phyloP scores from a whole-genome alignment of 92 coral and sea anemone genomes.

The Desmophyllum pertusum region DNA sequence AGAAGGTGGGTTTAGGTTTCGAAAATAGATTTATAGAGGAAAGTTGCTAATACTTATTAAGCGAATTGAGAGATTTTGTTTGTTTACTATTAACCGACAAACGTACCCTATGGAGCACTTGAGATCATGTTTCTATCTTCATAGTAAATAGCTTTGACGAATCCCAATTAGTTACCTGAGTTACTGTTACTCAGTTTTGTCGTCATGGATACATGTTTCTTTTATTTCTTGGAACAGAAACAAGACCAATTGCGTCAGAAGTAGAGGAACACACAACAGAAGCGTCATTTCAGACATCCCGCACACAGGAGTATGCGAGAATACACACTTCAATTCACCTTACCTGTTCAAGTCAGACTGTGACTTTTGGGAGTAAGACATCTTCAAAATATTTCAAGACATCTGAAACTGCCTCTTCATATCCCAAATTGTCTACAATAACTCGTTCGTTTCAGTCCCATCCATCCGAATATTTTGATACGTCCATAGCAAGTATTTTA shows the following conservation, averaged over 20 bases:
- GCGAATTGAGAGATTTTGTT: neutral
- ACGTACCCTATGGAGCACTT: too few relatives aligned
- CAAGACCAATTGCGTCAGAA: neutral
- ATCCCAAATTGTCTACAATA: neutral
- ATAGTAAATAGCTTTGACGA: too few relatives aligned
- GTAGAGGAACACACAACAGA: neutral
- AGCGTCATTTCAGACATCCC: neutral
- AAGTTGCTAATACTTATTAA: neutral
- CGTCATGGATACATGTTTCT: neutral
- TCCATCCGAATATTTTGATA: neutral
- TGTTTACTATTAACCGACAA: neutral
- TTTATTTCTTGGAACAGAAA: conserved; percentile 5
- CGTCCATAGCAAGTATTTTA: neutral
- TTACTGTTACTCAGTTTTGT: neutral
- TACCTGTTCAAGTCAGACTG: neutral
- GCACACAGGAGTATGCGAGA: neutral
- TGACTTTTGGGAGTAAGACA: neutral
- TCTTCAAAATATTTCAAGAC: neutral
- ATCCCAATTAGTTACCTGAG: neutral
- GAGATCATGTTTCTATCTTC: too few relatives aligned
- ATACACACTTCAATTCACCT: neutral
- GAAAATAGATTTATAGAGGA: neutral
- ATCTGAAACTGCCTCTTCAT: too few relatives aligned
- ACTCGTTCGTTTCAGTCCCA: neutral
- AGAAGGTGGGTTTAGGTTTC: conserved; percentile 31